These are phyloP conservation scores for Oscheius sp. DNA, from an alignment of 2,888 invertebrate genomes.

Conservation along the genomic window DNA sequence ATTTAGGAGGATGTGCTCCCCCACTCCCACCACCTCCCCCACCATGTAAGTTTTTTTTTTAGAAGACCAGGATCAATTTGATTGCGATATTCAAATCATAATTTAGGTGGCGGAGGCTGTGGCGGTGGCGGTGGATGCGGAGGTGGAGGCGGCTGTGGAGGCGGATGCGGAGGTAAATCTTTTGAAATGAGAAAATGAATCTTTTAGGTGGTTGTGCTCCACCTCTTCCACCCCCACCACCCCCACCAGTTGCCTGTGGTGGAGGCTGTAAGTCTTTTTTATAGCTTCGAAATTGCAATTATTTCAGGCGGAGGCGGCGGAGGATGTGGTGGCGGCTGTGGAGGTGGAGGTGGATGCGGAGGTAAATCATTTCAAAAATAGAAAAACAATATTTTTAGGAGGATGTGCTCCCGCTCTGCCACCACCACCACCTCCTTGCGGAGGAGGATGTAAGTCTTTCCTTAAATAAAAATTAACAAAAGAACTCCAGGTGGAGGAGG, in stretches of 20 bases:
- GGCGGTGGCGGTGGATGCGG: neutral
- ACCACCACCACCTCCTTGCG: neutral
- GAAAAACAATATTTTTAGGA: neutral
- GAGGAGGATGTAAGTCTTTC: neutral
- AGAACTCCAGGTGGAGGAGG: neutral
- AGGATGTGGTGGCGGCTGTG: neutral
- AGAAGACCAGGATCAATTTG: neutral
- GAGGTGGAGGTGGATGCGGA: neutral
- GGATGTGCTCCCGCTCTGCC: neutral
- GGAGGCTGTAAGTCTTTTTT: neutral
- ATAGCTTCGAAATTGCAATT: neutral
- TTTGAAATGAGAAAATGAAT: neutral
- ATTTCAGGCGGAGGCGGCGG: neutral
- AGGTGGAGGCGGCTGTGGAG: neutral
- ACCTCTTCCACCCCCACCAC: neutral
- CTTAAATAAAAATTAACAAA: neutral
- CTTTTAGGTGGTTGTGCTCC: neutral
- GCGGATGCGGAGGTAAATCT: neutral
- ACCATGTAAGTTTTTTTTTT: neutral
- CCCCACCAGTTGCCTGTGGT: neutral
- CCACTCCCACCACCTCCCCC: neutral
- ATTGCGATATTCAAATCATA: neutral
- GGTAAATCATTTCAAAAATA: neutral
- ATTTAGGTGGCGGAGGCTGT: neutral
- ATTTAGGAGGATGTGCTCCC: neutral